These are phyloP conservation scores for Seladonia tumulorum DNA, from an alignment of 2,888 invertebrate species.

Conservation along the genomic window DNA sequence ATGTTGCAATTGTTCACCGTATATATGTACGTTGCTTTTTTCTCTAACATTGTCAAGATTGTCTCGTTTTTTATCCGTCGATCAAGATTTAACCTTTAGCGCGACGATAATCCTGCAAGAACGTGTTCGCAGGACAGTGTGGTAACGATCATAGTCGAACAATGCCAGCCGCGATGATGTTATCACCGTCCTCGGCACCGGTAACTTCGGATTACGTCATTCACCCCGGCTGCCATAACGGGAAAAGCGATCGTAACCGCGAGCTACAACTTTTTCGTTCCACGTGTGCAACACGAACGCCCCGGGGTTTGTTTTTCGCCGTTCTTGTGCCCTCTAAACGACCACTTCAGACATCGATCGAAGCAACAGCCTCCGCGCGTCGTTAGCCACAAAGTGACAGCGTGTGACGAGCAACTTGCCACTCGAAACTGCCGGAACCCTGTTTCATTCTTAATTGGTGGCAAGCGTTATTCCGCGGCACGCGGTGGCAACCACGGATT, in stretches of 20 bases:
- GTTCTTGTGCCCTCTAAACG: constrained; percentile 50
- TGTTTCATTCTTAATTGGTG: constrained; percentile 56
- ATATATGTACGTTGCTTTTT: too few relatives aligned
- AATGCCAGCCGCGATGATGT: constrained; percentile 19
- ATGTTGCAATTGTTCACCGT: too few relatives aligned
- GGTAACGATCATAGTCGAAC: constrained; percentile 20
- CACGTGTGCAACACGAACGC: constrained; percentile 7
- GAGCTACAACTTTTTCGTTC: constrained; percentile 20
- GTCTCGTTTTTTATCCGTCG: not conserved
- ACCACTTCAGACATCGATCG: constrained; percentile 61
- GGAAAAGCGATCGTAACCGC: constrained; percentile 39
- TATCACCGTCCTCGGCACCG: constrained; percentile 35
- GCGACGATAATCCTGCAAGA: not conserved
- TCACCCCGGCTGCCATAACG: constrained; percentile 31
- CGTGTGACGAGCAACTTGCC: constrained; percentile 57
- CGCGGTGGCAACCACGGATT: constrained; percentile 3
- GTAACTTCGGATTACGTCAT: constrained; percentile 39
- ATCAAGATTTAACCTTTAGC: not conserved
- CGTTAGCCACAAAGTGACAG: constrained; percentile 59
- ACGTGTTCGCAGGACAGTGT: constrained; percentile 6
- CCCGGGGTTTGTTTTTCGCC: constrained; percentile 43
- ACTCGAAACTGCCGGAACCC: constrained; percentile 41
- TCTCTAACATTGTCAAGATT: not conserved
- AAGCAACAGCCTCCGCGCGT: constrained; percentile 32
- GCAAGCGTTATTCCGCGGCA: constrained; percentile 35